A percentile compares a stretch with the other conserved stretches of the same genome.
Conservation (phyloP, 2,888 invertebrate species). For the Eubasilissa splendida region DNA sequence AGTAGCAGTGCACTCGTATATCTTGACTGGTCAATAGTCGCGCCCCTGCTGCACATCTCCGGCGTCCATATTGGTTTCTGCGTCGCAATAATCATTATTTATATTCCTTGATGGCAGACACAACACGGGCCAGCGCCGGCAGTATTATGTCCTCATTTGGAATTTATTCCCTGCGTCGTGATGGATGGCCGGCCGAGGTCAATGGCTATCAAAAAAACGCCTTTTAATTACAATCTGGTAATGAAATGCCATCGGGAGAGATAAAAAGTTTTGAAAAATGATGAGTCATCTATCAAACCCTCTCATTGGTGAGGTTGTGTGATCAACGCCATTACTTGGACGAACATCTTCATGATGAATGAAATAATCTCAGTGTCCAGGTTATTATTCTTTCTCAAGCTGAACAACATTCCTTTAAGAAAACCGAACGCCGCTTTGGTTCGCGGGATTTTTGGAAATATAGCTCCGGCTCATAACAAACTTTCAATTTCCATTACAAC, state of each 20-base stretch:
- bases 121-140: constrained; percentile 14
- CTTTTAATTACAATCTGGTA: constrained; percentile 43
- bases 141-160: constrained; percentile 49
- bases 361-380: no score
- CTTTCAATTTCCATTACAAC: no score
- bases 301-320: neutral
- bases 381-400: no score
- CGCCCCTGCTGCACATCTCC: neutral
- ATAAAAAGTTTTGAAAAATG: constrained; percentile 14
- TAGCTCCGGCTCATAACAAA: no score
- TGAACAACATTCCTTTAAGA: no score
- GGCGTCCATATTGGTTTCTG: constrained; percentile 8
- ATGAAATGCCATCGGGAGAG: constrained; percentile 32
- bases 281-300: constrained; percentile 15
- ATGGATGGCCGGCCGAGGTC: constrained; percentile 43
- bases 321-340: no score
- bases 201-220: constrained; percentile 25
- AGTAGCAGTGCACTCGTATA: no score
- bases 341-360: no score
- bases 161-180: constrained; percentile 32
- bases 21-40: no score
- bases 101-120: constrained; percentile 18
- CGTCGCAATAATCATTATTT: constrained; percentile 25
- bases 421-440: no score
- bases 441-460: no score